A percentile compares a stretch with the other conserved stretches of the same genome.
These are phyloP conservation scores for Mycteria americana DNA, from an alignment of 2,797 vertebrate species.

Conservation along the genomic window DNA sequence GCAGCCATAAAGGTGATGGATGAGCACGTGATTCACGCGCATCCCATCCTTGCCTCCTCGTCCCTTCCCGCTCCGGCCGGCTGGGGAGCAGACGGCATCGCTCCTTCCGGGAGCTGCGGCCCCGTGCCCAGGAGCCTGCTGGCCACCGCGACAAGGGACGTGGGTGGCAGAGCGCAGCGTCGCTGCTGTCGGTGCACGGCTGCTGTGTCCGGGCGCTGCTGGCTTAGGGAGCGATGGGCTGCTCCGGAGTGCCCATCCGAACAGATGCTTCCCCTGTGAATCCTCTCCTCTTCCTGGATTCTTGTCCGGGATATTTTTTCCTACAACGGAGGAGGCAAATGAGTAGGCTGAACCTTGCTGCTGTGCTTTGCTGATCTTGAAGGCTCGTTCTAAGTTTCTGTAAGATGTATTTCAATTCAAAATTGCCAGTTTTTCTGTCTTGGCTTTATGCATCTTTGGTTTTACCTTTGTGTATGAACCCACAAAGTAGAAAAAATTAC, in stretches of 20 bases:
- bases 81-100: not conserved
- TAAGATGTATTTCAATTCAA: not conserved
- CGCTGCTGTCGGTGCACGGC: not conserved
- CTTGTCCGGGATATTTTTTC: not conserved
- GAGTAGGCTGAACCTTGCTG: not conserved
- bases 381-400: not conserved
- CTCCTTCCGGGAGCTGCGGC: not conserved
- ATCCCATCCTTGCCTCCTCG: not conserved
- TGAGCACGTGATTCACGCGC: not conserved
- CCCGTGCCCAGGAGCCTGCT: not conserved
- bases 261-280: too few relatives aligned
- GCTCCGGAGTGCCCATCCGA: not conserved
- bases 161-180: not conserved
- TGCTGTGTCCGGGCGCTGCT: rapidly evolving
- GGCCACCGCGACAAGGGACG: not conserved
- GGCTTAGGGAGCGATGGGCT: not conserved
- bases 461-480: not conserved
- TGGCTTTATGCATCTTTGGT: not conserved
- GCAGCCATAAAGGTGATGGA: not conserved
- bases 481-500: not conserved
- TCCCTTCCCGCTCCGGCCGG: not conserved
- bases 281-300: not conserved
- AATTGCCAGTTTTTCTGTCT: not conserved
- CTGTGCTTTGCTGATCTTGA: not conserved
- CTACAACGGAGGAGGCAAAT: not conserved